Evolutionary conservation across 2,797 vertebrate species (phyloP).

Genomic region (Acridotheres tristis): DNA sequence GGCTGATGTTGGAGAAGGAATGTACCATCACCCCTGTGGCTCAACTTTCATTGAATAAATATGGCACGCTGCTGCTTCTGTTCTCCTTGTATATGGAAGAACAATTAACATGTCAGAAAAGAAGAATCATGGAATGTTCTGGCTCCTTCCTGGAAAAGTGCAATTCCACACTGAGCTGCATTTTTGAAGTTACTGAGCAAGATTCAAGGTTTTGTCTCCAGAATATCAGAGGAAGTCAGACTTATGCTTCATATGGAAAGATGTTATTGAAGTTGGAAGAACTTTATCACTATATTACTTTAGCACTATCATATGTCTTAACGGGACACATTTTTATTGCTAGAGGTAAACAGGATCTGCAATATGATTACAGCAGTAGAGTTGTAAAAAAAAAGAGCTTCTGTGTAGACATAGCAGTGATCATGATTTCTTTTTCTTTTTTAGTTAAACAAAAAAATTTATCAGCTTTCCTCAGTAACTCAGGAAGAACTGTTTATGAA

Average conservation of each 20-base stretch:
- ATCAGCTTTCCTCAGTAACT: neutral
- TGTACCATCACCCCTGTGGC: conserved; percentile 77
- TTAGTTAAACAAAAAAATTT: neutral
- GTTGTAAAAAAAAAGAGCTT: neutral
- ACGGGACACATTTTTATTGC: neutral
- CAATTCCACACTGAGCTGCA: conserved; percentile 61
- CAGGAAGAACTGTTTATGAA: neutral
- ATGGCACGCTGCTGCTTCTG: conserved; percentile 76
- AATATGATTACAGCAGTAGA: neutral
- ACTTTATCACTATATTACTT: neutral
- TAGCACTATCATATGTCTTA: neutral
- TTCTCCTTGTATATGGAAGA: conserved; percentile 72
- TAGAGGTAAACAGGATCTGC: neutral
- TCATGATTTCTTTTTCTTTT: neutral
- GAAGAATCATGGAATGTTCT: conserved; percentile 74
- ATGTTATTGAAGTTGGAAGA: neutral
- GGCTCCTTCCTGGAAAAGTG: conserved; percentile 67
- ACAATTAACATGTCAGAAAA: conserved; percentile 82
- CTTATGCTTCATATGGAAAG: neutral
- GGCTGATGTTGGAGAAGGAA: conserved; percentile 79
- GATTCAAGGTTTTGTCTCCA: conserved; percentile 60
- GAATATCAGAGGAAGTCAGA: conserved; percentile 51
- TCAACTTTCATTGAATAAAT: conserved; percentile 80
- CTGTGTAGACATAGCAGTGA: neutral
- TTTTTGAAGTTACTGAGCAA: conserved; percentile 68